Base-by-base conservation (phyloP, 2,113 vertebrate genomes). In the Grantiella picta region DNA sequence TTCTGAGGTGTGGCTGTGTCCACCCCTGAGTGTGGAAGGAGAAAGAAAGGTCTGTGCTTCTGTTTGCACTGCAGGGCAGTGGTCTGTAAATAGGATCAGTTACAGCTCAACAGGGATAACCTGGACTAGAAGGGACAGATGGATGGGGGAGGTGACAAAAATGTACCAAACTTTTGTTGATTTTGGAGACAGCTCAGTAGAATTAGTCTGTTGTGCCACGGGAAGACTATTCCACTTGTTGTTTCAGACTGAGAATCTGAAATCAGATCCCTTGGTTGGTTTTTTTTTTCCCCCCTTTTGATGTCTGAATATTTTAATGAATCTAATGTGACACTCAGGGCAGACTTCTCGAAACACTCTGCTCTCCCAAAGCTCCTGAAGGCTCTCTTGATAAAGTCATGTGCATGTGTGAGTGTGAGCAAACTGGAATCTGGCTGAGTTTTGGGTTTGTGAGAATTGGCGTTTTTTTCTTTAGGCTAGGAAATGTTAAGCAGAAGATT, bases 281-380 rank as follows among this genome's bases (percentile, higher is more conserved):
- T 47, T 18, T n/a, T 19, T 28, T 25, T 70, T 53, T 52, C 25
- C 12, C 1, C 4, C 7, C 24, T 83, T 89, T 86, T 83, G 89
- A 88, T 91, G 75, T 82, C n/a, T 61, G 35, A 77, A 75, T 92
- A 80, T 89, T 84, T 64, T 54, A 72, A 21, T 60, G 70, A 80
- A 38, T 71, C 61, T 35, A 52, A 36, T 28, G 42, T 86, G 94
- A 83, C 54, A 23, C 12, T 18, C 70, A 79, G 85, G 76, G 29
- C 56, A 72, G 80, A 21, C 33, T 92, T 91, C 59, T 42, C 75
- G 52, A 65, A 50, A 28, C 50, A 15, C 38, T 56, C 4, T 0
- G 64, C 29, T 76, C 73, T 91, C 49, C 47, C 82, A 88, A 44
- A 86, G 54, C 38, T 80, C n/a, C 5, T 23, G 56, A n/a, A 61